Base-by-base conservation (phyloP, 64 coral and sea anemone genomes). In the Pocillopora damicornis region DNA sequence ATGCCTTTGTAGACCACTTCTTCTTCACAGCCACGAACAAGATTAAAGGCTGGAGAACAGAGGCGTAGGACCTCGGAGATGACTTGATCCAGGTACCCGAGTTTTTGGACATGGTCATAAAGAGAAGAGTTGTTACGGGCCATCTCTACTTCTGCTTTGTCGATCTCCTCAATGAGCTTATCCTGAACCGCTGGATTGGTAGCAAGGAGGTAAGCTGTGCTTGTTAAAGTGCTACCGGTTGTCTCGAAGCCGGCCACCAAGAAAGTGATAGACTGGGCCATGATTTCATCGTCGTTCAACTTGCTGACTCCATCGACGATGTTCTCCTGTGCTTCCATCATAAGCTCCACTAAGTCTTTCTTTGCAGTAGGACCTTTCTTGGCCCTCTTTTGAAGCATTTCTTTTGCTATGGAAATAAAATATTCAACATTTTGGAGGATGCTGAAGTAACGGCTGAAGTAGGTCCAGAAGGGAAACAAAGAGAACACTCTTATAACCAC, bases 241-340 rank as follows among this genome's bases (percentile, higher is more conserved):
- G 94, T 96, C 73, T 92, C 87, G 20, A 86, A 91, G 6, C 94
- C 94, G 11, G 90, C 94, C 67, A 96, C 66, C 0, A 96, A 71
- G 37, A 92, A 95, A 13, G 69, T 62, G 34, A 96, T 59, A 37
- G 87, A 92, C 63, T 96, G 94, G 1, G 90, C 90, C 17, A 83
- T 73, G n/a, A 90, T 68, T 61, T 96, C 94, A n/a, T 71, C 67
- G 25, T 71, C 67, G 67, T 11, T 71, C n/a, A 71, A 71, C 67
- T 23, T 71, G n/a, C 67, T 71, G 67, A 71, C 67, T n/a, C 67
- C 67, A 4, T 94, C 69, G 6, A 79, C 35, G 4, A 23, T 72
- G 23, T 88, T 91, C 15, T 96, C 82, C 10, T 82, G 94, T 11
- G 94, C 94, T 13, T 96, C 91, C 42, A 96, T 25, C 94, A 96